A percentile compares a stretch with the other conserved stretches of the same genome.
Evolutionary conservation across 2,888 invertebrate species (phyloP).

Genomic region (Bedellia somnulentella): DNA sequence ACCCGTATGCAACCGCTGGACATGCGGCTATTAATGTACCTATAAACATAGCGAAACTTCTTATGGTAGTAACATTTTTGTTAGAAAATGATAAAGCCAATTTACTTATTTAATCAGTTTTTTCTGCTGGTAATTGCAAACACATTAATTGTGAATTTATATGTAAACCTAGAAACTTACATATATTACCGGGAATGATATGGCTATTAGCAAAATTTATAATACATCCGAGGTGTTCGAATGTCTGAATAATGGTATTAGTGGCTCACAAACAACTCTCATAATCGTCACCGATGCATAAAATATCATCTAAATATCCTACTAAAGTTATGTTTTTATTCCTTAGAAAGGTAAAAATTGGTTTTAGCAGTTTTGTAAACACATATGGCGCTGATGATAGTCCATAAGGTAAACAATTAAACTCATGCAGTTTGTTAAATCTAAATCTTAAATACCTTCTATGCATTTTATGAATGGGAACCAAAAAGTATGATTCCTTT

Average conservation of each 20-base stretch:
- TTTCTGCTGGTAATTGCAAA: background rate
- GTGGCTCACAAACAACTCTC: background rate
- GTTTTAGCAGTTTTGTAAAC: constrained; percentile 1
- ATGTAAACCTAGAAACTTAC: constrained; percentile 2
- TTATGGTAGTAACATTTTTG: too few species aligned
- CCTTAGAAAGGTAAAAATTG: constrained; percentile 1
- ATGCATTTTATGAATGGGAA: constrained; percentile 1
- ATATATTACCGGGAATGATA: background rate
- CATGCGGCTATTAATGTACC: background rate
- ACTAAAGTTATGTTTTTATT: too few species aligned
- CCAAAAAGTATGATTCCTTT: constrained; percentile 6
- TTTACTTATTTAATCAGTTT: background rate
- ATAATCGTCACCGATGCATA: background rate
- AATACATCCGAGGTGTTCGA: background rate
- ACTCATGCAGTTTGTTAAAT: constrained; percentile 1
- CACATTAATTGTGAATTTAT: background rate
- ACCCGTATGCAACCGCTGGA: constrained; percentile 1
- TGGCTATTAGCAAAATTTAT: background rate
- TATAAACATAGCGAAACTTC: constrained; percentile 1
- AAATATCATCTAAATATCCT: background rate
- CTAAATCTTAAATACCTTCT: constrained; percentile 5
- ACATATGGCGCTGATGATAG: constrained; percentile 2
- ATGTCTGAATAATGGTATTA: background rate
- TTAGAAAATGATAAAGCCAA: too few species aligned
- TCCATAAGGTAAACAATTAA: background rate